Percentiles rank a stretch among this genome's conserved stretches.
These are phyloP conservation scores for Neolamprologus tretocephalus DNA, from an alignment of 2,113 vertebrate species.

Conservation along the genomic window DNA sequence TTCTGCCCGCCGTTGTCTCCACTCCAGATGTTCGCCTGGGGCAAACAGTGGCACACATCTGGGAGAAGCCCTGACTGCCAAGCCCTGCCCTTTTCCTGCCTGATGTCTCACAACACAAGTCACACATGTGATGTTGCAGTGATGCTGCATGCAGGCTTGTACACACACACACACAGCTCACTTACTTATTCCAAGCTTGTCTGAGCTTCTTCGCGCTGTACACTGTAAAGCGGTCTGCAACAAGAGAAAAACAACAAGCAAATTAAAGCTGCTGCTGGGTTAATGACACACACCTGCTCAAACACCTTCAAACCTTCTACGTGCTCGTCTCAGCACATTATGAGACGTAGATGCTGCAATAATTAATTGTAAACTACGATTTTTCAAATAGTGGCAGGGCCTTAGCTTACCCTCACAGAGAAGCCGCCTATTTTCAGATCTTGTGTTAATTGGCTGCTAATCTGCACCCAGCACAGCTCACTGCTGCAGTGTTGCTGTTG, in stretches of 20 bases:
- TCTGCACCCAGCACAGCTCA: background rate
- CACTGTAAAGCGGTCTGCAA: constrained; percentile 86
- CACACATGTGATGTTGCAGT: background rate
- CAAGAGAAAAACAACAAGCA: background rate
- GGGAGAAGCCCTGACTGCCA: background rate
- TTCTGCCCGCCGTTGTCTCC: background rate
- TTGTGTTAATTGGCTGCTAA: background rate
- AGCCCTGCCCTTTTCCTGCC: background rate
- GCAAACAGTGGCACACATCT: constrained; percentile 22
- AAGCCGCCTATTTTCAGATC: background rate
- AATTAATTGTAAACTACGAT: background rate
- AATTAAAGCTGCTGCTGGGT: background rate
- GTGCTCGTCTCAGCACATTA: background rate
- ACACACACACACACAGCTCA: background rate
- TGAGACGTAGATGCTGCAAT: background rate
- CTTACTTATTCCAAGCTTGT: constrained; percentile 99
- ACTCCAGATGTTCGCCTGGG: constrained; percentile 26
- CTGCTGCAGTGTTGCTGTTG: background rate
- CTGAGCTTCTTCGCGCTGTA: constrained; percentile 92
- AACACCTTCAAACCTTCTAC: background rate
- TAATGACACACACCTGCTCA: background rate
- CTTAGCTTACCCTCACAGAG: background rate
- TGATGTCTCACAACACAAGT: background rate
- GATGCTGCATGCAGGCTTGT: background rate
- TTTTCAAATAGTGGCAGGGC: background rate